Conservation (phyloP, 1,140 invertebrate genomes). For the Asobara japonica region DNA sequence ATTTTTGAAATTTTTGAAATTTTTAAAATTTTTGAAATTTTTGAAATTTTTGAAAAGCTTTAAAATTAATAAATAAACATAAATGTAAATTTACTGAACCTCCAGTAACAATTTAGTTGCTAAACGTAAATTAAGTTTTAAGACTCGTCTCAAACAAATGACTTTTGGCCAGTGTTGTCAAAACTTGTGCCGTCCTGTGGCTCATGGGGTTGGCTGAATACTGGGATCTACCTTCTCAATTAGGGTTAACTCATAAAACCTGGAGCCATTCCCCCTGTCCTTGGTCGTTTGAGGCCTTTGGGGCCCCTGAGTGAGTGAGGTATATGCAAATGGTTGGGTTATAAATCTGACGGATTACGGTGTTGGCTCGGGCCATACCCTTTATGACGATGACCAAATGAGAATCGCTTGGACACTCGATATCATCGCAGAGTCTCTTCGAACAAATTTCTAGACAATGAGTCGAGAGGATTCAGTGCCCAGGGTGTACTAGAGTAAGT, state of each 20-base stretch:
- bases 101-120: slow-evolving; percentile 3
- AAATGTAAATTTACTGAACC: not conserved
- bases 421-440: not conserved
- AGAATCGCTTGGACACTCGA: not conserved
- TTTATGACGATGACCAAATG: not conserved
- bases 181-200: slow-evolving; percentile 26
- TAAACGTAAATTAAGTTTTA: slow-evolving; percentile 27
- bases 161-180: slow-evolving; percentile 22
- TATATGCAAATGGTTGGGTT: slow-evolving; percentile 48
- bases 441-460: slow-evolving; percentile 1
- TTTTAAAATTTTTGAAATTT: too few species aligned
- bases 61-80: not conserved
- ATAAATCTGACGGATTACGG: slow-evolving; percentile 54
- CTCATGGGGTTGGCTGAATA: slow-evolving; percentile 21
- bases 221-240: slow-evolving; percentile 57
- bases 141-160: not conserved
- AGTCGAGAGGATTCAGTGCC: not conserved
- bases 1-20: too few species aligned
- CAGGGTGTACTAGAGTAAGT: too few species aligned
- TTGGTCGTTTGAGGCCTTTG: slow-evolving; percentile 52
- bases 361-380: slow-evolving; percentile 1
- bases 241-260: slow-evolving; percentile 60
- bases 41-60: too few species aligned
- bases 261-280: slow-evolving; percentile 39
- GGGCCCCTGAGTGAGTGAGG: slow-evolving; percentile 44